These are phyloP conservation scores for Drosophila sulfurigaster DNA, from an alignment of 1,140 invertebrate genomes.

Conservation along the genomic window DNA sequence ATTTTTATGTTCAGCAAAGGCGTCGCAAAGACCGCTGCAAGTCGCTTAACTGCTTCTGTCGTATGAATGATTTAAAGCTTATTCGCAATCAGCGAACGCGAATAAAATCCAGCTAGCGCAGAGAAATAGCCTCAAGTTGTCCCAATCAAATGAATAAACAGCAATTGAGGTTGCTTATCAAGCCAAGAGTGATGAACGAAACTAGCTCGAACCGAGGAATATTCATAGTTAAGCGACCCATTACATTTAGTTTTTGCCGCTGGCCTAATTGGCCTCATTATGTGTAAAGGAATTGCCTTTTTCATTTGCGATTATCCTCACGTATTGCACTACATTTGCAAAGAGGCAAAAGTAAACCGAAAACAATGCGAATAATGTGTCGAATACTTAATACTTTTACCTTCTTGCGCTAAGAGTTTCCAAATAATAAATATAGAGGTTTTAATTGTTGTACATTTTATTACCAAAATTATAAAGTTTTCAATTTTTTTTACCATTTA, in stretches of 20 bases:
- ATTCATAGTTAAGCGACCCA: conserved; percentile 65
- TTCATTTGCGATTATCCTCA: conserved; percentile 79
- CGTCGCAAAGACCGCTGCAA: background rate
- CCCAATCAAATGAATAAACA: conserved; percentile 5
- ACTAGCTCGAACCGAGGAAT: background rate
- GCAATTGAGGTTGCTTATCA: background rate
- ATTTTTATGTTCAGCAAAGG: background rate
- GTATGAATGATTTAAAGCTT: background rate
- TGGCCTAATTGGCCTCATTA: conserved; percentile 76
- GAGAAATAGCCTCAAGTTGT: background rate
- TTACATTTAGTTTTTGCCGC: conserved; percentile 76
- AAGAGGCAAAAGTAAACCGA: conserved; percentile 14
- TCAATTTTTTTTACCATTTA: too few relatives aligned
- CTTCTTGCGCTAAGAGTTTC: too few relatives aligned
- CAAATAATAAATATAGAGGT: too few relatives aligned
- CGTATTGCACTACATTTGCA: conserved; percentile 60
- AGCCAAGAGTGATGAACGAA: background rate
- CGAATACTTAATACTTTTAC: conserved; percentile 1
- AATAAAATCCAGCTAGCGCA: background rate
- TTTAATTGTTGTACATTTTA: too few relatives aligned
- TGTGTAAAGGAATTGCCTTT: conserved; percentile 56
- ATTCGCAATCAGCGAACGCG: background rate
- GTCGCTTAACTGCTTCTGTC: background rate
- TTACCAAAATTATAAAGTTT: too few relatives aligned
- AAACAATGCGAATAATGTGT: background rate